A percentile compares a stretch with the other conserved stretches of the same genome.
Conservation (phyloP, 2,113 vertebrate genomes). For the Fukomys damarensis region DNA sequence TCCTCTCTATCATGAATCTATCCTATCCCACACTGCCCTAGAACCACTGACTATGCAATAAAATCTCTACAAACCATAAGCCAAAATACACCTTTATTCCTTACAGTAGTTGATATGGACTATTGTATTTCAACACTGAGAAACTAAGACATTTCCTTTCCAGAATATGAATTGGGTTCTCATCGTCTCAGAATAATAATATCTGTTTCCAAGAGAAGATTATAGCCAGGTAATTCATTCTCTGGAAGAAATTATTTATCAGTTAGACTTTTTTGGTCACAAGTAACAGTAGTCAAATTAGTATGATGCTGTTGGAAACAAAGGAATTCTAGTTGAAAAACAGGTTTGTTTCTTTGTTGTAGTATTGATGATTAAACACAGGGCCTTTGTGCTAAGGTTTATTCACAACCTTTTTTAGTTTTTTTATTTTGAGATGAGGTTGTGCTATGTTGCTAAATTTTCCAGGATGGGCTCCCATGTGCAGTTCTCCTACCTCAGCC, state of each 20-base stretch:
- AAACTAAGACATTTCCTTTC: background rate
- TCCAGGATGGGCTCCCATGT: background rate
- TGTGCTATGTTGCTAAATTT: background rate
- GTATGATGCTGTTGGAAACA: background rate
- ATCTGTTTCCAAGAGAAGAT: background rate
- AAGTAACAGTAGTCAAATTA: slow-evolving; percentile 21
- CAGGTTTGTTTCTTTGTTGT: background rate
- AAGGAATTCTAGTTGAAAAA: background rate
- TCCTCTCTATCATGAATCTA: background rate
- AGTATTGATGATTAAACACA: background rate
- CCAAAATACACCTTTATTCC: background rate
- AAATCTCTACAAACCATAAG: background rate
- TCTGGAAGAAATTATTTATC: background rate
- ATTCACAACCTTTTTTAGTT: background rate
- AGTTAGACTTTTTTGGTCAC: background rate
- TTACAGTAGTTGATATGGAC: background rate
- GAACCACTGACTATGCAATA: background rate
- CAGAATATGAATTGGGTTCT: background rate
- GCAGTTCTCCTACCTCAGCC: background rate
- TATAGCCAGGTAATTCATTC: background rate
- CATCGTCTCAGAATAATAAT: background rate
- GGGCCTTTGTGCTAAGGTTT: background rate
- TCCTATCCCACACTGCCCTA: background rate
- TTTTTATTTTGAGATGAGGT: background rate
- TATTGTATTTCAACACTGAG: background rate